Evolutionary conservation across 2,797 vertebrate genomes (phyloP).

Genomic region (Erpetoichthys calabaricus): DNA sequence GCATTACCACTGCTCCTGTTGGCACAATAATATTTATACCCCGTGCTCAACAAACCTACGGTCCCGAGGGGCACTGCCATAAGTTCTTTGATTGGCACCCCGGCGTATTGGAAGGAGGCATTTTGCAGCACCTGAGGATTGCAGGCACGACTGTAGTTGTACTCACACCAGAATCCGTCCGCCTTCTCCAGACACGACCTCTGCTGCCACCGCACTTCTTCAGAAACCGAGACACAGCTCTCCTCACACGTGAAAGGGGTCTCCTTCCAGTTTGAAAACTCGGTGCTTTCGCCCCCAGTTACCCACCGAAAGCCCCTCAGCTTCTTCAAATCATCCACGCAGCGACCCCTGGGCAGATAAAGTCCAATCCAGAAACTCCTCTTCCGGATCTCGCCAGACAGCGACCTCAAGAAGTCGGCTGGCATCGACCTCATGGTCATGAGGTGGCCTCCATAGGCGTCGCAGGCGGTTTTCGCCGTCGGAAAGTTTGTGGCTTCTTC

Average conservation of each 20-base stretch:
- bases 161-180: slow-evolving; percentile 49
- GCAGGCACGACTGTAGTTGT: slow-evolving; percentile 39
- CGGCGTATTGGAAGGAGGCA: slow-evolving; percentile 29
- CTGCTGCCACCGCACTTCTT: slow-evolving; percentile 33
- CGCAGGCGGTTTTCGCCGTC: slow-evolving; percentile 27
- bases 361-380: slow-evolving; percentile 65
- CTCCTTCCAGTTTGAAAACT: slow-evolving; percentile 40
- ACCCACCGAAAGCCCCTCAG: slow-evolving; percentile 62
- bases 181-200: slow-evolving; percentile 23
- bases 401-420: slow-evolving; percentile 14
- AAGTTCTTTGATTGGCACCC: slow-evolving; percentile 21
- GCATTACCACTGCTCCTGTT: too few species aligned
- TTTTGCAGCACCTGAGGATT: slow-evolving; percentile 10
- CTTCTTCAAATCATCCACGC: slow-evolving; percentile 21
- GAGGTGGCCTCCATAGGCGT: slow-evolving; percentile 24
- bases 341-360: slow-evolving; percentile 20
- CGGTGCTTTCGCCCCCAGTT: slow-evolving; percentile 26
- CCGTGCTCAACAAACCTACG: not conserved
- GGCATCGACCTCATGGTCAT: slow-evolving; percentile 18
- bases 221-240: slow-evolving; percentile 33
- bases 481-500: slow-evolving; percentile 29
- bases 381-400: slow-evolving; percentile 12
- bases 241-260: slow-evolving; percentile 23
- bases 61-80: slow-evolving; percentile 27
- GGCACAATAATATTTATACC: slow-evolving; percentile 7